phyloP scores from a whole-genome alignment of 2,113 vertebrate genomes.

The Furnarius figulus region DNA sequence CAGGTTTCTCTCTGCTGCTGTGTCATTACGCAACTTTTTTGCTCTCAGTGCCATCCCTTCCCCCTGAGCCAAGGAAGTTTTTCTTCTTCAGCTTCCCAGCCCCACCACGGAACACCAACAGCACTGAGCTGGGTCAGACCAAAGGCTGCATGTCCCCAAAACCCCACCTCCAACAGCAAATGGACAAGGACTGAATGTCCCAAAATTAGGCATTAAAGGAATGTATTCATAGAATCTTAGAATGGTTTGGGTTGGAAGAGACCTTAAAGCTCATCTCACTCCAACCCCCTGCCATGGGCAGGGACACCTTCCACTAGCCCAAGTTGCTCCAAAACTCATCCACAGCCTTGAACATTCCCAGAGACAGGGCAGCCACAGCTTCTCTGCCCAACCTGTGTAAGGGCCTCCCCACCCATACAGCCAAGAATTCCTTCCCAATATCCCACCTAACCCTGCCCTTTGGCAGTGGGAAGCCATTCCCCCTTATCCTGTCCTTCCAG shows the following conservation, averaged over 20 bases:
- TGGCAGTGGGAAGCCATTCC: background rate
- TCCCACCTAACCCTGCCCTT: background rate
- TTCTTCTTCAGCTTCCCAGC: background rate
- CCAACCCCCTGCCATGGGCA: background rate
- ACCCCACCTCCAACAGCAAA: background rate
- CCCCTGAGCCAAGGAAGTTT: background rate
- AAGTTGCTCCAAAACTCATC: background rate
- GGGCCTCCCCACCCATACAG: background rate
- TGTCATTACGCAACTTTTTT: background rate
- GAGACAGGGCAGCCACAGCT: background rate
- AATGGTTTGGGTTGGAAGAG: background rate
- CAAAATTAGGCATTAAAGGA: background rate
- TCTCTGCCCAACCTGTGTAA: background rate
- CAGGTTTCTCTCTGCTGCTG: background rate
- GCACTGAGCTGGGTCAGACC: background rate
- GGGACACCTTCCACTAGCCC: background rate
- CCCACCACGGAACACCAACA: fast-evolving
- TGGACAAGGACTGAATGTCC: background rate
- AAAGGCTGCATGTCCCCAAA: background rate
- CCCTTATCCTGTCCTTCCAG: background rate
- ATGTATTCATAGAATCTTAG: background rate
- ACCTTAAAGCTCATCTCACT: background rate
- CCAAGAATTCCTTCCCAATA: background rate
- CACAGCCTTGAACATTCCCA: background rate
- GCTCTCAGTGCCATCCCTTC: background rate